These are phyloP conservation scores for Stenodera caucasica DNA, from an alignment of 2,888 invertebrate genomes.

Conservation along the genomic window DNA sequence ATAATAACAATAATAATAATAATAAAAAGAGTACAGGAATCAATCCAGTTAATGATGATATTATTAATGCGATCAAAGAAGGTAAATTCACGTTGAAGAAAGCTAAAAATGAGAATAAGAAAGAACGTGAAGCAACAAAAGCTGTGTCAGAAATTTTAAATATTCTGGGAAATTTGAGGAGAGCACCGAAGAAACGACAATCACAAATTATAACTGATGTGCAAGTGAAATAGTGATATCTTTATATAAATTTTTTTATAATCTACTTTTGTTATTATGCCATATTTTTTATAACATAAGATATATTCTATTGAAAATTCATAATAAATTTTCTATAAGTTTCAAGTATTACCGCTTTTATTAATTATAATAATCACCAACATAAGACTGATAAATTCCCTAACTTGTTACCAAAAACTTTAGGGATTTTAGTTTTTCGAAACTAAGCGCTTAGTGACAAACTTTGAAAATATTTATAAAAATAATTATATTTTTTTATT, in stretches of 20 bases:
- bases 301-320: background rate
- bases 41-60: slow-evolving; percentile 63
- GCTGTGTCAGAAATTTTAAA: slow-evolving; percentile 70
- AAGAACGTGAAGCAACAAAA: slow-evolving; percentile 64
- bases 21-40: slow-evolving; percentile 56
- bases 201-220: slow-evolving; percentile 30
- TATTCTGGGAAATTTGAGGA: slow-evolving; percentile 65
- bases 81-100: slow-evolving; percentile 72
- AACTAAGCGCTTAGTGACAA: background rate
- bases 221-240: slow-evolving; percentile 25
- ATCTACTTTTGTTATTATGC: slow-evolving; percentile 13
- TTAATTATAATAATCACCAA: background rate
- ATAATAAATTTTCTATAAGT: background rate
- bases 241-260: slow-evolving; percentile 5
- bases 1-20: too few relatives aligned
- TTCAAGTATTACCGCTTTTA: background rate
- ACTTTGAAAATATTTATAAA: background rate
- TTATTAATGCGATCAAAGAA: slow-evolving; percentile 76
- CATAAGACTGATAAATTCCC: background rate
- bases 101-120: slow-evolving; percentile 59
- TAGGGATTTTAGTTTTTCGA: background rate
- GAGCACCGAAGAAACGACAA: slow-evolving; percentile 58
- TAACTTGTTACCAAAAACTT: too few relatives aligned
- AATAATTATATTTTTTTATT: background rate
- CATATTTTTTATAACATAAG: slow-evolving; percentile 17